Percentiles rank a stretch among this genome's conserved stretches.
Evolutionary conservation across 2,888 invertebrate species (phyloP).

Genomic region (Ernsta delagoae): DNA sequence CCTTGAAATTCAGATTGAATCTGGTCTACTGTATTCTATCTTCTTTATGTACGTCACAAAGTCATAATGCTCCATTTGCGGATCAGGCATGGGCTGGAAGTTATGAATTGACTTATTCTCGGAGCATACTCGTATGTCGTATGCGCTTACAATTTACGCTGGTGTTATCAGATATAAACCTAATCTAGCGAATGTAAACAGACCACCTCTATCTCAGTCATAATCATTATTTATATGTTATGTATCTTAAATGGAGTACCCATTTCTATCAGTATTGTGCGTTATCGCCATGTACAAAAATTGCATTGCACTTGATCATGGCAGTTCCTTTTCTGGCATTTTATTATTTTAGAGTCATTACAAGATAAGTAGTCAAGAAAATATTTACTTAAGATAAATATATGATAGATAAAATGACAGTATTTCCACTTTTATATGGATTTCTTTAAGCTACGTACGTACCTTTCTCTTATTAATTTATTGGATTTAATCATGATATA

Average conservation of each 20-base stretch:
- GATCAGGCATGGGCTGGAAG: constrained; percentile 7
- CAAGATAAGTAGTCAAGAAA: constrained; percentile 2
- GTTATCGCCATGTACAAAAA: constrained; percentile 49
- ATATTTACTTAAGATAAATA: constrained; percentile 12
- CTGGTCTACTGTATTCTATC: constrained; percentile 1
- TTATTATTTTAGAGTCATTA: neutral
- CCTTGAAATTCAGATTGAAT: constrained; percentile 19
- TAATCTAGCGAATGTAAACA: constrained; percentile 57
- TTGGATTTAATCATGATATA: neutral
- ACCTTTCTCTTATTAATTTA: constrained; percentile 18
- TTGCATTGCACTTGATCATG: constrained; percentile 52
- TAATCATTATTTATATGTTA: constrained; percentile 38
- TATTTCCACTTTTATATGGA: constrained; percentile 2
- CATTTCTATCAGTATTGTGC: constrained; percentile 51
- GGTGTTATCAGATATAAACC: constrained; percentile 47
- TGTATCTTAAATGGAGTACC: constrained; percentile 48
- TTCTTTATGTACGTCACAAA: neutral
- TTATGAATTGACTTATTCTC: constrained; percentile 43
- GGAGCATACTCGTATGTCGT: constrained; percentile 3
- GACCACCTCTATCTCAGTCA: constrained; percentile 54
- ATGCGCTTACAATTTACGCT: constrained; percentile 37
- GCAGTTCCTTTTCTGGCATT: constrained; percentile 2
- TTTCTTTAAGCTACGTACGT: constrained; percentile 1
- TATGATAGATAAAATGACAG: neutral
- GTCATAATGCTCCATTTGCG: constrained; percentile 8